These are phyloP conservation scores for Koerneria pararmatus DNA, from an alignment of 2,888 invertebrate genomes.

Conservation along the genomic window DNA sequence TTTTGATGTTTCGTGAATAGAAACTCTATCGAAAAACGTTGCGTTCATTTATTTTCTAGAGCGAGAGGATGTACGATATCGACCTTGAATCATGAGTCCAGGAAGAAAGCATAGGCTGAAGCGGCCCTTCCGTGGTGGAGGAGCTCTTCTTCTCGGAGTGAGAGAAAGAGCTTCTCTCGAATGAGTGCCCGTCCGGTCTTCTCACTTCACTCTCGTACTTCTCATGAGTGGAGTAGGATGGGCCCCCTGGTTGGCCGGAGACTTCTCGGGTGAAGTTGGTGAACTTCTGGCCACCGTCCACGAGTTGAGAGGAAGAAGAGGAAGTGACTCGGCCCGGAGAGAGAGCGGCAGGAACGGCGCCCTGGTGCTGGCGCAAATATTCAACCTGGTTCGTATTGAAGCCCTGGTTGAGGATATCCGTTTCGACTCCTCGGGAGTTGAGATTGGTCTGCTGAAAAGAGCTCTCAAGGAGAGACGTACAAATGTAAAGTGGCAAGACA, in stretches of 20 bases:
- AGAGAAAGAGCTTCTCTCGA: slow-evolving; percentile 7
- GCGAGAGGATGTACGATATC: no score
- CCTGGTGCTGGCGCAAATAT: not conserved
- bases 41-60: no score
- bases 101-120: not conserved
- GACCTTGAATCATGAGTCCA: not conserved
- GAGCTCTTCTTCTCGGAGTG: slow-evolving; percentile 1
- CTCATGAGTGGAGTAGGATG: slow-evolving; percentile 1
- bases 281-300: slow-evolving; percentile 16
- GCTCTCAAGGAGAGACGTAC: no score
- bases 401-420: slow-evolving; percentile 18
- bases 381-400: slow-evolving; percentile 15
- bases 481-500: no score
- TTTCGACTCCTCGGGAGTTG: slow-evolving; percentile 14
- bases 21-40: no score
- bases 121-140: slow-evolving; percentile 11
- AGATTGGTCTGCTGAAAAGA: no score
- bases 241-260: slow-evolving; percentile 7
- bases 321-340: slow-evolving; percentile 16
- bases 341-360: slow-evolving; percentile 7
- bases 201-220: slow-evolving; percentile 1
- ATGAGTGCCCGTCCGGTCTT: slow-evolving; percentile 4
- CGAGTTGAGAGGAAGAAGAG: no score
- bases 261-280: slow-evolving; percentile 12
- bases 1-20: no score